Evolutionary conservation across 2,113 vertebrate species (phyloP), one percentile per base, ranked within the genome.

Genomic region (Pao palembangensis): DNA sequence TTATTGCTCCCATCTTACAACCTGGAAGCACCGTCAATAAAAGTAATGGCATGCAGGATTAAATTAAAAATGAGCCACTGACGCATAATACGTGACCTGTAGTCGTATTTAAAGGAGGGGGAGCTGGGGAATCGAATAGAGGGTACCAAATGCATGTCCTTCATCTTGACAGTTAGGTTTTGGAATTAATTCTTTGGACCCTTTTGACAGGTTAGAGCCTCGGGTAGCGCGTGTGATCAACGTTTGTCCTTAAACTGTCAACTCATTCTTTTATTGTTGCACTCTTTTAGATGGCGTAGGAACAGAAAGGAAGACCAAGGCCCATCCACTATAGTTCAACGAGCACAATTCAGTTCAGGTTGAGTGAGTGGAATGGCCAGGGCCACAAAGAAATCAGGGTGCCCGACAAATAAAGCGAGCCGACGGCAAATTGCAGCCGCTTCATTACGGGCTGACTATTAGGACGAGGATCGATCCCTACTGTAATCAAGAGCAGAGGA

Each of bases 361-460:
- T 31, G 28, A 31, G 28, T 2, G 28, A 6, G 44, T 10, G 3
- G 17, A 21, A 20, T 20, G 43, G 28, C 46, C 61, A 20, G 18
- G 43, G 28, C 46, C 61, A 78, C 75, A 78, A 79, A 79, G 75
- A 71, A 55, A 63, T 18, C 51, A 69, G 21, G 47, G 66, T 54
- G 49, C 20, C 15, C 52, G 8, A 67, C 49, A 71, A 81, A 83
- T 48, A 41, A 79, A 57, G 62, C 51, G 60, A 42, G 21, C 42
- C 63, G 59, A 76, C 53, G 21, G 28, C 38, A 64, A 76, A 76
- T 82, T 74, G 66, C 59, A 68, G 56, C 46, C 34, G 59, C 60
- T 81, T 76, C 78, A 76, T 84, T 82, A 81, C 50, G 31, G 56
- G 42, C 58, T 48, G 54, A 55, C 76, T 79, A 78, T 78, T 64